Conservation (phyloP, 37 sponge, comb jelly and placozoan species). For the Petrosia ficiformis region DNA sequence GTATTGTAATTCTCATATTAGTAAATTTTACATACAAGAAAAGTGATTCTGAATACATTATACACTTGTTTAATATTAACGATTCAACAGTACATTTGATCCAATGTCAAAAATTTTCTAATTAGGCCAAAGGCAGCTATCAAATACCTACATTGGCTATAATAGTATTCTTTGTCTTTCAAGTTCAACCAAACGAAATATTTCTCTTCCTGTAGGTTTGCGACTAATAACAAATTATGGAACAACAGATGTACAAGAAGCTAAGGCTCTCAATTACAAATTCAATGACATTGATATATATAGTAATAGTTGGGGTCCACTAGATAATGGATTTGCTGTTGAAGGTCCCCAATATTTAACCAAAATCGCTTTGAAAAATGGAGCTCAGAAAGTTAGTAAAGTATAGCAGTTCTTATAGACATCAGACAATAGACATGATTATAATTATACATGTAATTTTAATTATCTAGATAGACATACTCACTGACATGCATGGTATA, state of each 20-base stretch:
- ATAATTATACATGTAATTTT: background rate
- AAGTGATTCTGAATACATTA: no score
- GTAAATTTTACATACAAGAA: no score
- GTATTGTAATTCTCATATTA: no score
- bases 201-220: slow-evolving; percentile 39
- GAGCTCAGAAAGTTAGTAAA: slow-evolving; percentile 47
- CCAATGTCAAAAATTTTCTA: no score
- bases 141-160: no score
- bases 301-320: slow-evolving; percentile 92
- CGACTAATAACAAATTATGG: slow-evolving; percentile 67
- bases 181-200: background rate
- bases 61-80: no score
- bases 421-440: no score
- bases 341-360: slow-evolving; percentile 85
- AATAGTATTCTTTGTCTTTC: no score
- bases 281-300: slow-evolving; percentile 78
- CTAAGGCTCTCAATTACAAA: slow-evolving; percentile 48
- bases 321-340: slow-evolving; percentile 79
- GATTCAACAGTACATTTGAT: no score
- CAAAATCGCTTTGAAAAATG: slow-evolving; percentile 43
- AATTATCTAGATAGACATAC: background rate
- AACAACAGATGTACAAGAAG: slow-evolving; percentile 82
- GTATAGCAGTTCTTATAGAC: no score
- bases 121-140: no score
- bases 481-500: no score